Base-by-base conservation (phyloP, 2,797 vertebrate genomes). In the Steatocranus sp. region DNA sequence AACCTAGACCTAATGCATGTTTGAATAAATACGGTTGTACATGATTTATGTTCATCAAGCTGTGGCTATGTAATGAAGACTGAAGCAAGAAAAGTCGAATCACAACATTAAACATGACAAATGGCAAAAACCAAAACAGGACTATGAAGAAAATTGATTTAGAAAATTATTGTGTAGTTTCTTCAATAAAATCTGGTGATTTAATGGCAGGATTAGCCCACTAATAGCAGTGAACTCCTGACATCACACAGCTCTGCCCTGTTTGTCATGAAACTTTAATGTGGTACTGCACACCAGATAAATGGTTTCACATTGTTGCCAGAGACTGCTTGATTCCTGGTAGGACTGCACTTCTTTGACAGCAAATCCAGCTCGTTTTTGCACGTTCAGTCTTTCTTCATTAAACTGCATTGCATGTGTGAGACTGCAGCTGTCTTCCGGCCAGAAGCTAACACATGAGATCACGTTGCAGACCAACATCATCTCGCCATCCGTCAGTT, bases 391-490 rank as follows among this genome's bases (percentile, higher is more conserved):
- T 83, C 86, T 78, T 51, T 73, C 80, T 83, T 61, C 41, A 4
- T 79, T 89, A 49, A 83, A 86, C 81, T 48, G 36, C 68, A 46
- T 80, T 79, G 79, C 86, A 70, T 92, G 88, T 91, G 89, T 89
- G 92, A 87, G 91, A 89, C 93, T 90, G 91, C 95, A 95, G 95
- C 95, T 95, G 95, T 95, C 91, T 81, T 86, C 86, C 76, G 68
- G 88, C 83, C 91, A 90, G 79, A 94, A 92, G 83, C 75, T 70
- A 88, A 91, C 88, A 92, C 92, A 88, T 93, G 81, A 77, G 91
- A 92, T 95, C 90, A 63, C 75, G 86, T 96, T 93, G 89, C 93
- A 84, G 82, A 74, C 73, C 88, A 46, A 86, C 91, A 87, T 91
- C 91, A 75, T 89, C 88, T 76, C 85, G 86, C 58, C 18, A 74